These are phyloP conservation scores for Lepilemur septentrionalis DNA, from an alignment of 2,797 vertebrate genomes.

Conservation along the genomic window DNA sequence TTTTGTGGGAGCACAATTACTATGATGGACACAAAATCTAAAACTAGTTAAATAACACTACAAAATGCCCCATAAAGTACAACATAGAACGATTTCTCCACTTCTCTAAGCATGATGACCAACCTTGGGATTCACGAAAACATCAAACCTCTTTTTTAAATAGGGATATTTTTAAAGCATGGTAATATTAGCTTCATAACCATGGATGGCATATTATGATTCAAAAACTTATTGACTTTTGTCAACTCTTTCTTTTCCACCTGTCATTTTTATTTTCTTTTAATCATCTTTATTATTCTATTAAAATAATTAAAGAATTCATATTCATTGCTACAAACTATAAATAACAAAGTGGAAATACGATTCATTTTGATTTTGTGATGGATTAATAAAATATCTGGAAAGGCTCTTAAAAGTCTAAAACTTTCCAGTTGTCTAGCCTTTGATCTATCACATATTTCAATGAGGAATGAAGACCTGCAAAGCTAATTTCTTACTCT, in stretches of 20 bases:
- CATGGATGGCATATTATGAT: background rate
- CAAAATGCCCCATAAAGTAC: conserved; percentile 53
- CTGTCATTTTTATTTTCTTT: background rate
- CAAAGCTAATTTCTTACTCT: background rate
- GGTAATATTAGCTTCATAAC: background rate
- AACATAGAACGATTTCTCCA: conserved; percentile 32
- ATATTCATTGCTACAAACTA: background rate
- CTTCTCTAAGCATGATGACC: conserved; percentile 6
- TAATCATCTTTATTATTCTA: background rate
- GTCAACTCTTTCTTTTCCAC: background rate
- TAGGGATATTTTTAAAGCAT: background rate
- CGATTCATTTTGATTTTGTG: background rate
- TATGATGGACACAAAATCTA: conserved; percentile 41
- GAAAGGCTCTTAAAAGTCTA: background rate
- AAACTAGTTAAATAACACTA: conserved; percentile 44
- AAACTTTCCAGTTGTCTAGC: background rate
- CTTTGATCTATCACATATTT: background rate
- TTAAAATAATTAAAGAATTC: background rate
- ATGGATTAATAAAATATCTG: background rate
- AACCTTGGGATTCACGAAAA: background rate
- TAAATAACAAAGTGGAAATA: background rate
- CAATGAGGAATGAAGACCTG: background rate
- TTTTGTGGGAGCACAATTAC: conserved; percentile 50
- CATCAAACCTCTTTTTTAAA: conserved; percentile 31
- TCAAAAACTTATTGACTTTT: background rate